Base-by-base conservation (phyloP, 2,888 invertebrate genomes). In the Bombylius discolor region DNA sequence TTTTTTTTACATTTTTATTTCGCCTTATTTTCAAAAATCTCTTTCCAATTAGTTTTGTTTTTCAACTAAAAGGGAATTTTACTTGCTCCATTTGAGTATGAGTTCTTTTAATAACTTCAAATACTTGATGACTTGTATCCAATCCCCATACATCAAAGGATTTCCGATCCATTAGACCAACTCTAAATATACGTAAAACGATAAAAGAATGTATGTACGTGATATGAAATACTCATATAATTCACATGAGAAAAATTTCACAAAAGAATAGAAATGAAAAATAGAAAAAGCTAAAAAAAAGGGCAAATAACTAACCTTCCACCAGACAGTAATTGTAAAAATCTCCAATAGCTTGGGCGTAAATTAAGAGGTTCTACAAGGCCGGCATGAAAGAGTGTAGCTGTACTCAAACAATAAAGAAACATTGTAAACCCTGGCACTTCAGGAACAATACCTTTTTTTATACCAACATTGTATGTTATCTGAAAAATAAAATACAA, bases 331-430 rank as follows among this genome's bases (percentile, higher is more conserved):
- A 79, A 79, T 61, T 81, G 79, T 47, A 92, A 75, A 71, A 91
- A 91, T 68, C 84, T 86, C 81, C 85, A 89, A 72, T 92, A 92
- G 55, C 87, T 88, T n/a, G 83, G 78, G 61, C 90, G 77, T 60
- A 92, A 70, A 66, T 83, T 84, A 58, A 84, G 83, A 1, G 90
- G 88, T 69, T 92, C 91, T 58, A 89, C 65, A 45, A 89, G 80
- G 53, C 85, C 88, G 6, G 83, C 83, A 71, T 89, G 88, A 69
- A 89, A 88, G 44, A 89, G 77, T 59, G 85, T 74, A 11, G 86
- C 85, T 5, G 89, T 89, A 62, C 87, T 85, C 59, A 87, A 75
- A 60, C 87, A 82, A 69, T 90, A 90, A 39, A 90, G 73, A 56
- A 87, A 74, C 50, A 84, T 76, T 55, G 81, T 82, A 62, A 86